Evolutionary conservation across 1,140 invertebrate genomes (phyloP).

Genomic region (Ceratitis capitata): DNA sequence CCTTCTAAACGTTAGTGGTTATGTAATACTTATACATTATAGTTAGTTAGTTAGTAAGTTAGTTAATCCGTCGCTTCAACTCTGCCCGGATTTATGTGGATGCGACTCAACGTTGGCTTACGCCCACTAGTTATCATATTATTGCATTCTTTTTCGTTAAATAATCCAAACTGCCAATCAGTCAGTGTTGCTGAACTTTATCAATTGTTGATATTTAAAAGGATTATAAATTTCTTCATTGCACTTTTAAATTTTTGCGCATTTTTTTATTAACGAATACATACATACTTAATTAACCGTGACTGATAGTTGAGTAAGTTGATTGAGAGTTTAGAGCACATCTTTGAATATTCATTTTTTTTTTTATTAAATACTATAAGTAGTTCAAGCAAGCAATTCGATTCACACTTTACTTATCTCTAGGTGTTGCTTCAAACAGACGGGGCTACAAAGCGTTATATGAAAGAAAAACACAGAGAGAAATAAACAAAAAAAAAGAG

Average conservation of each 20-base stretch:
- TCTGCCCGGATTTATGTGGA: no score
- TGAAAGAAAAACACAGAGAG: no score
- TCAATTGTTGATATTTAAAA: background rate
- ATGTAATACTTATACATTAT: background rate
- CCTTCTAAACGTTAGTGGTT: background rate
- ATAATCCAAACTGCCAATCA: no score
- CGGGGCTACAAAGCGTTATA: background rate
- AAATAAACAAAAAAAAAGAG: no score
- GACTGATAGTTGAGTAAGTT: constrained; percentile 2
- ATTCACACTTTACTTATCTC: background rate
- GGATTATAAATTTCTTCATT: background rate
- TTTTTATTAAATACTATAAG: background rate
- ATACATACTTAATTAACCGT: background rate
- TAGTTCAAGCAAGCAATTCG: background rate
- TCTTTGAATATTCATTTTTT: background rate
- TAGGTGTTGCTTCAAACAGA: no score
- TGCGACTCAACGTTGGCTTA: no score
- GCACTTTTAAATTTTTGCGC: background rate
- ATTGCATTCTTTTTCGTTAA: no score
- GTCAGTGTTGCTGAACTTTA: background rate
- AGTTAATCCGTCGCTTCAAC: background rate
- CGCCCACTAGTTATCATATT: no score
- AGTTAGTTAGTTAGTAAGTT: background rate
- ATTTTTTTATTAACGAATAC: background rate
- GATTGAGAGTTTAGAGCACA: background rate